Conservation (phyloP, 1,140 invertebrate species). For the Drosophila auraria region DNA sequence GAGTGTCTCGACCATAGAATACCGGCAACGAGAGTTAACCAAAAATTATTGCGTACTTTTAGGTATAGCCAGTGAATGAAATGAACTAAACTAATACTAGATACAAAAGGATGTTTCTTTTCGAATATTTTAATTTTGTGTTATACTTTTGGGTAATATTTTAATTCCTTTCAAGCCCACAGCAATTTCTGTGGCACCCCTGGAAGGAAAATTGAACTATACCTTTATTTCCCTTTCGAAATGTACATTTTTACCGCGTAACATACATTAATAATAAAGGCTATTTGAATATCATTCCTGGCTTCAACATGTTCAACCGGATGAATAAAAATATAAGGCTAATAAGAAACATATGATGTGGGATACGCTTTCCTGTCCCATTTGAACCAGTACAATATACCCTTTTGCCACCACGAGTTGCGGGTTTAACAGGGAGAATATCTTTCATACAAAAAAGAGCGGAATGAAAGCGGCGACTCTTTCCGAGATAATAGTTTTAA, state of each 20-base stretch:
- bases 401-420: background rate
- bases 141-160: background rate
- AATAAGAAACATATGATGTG: slow-evolving; percentile 8
- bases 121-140: background rate
- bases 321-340: background rate
- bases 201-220: too few species aligned
- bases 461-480: slow-evolving; percentile 24
- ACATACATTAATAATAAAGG: background rate
- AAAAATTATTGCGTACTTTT: background rate
- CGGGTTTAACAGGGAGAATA: slow-evolving; percentile 14
- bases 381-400: slow-evolving; percentile 12
- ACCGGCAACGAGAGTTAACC: background rate
- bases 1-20: background rate
- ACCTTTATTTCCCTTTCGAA: too few species aligned
- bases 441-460: background rate
- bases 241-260: too few species aligned
- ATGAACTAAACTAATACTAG: too few species aligned
- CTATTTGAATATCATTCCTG: too few species aligned
- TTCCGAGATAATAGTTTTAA: slow-evolving; percentile 72
- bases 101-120: too few species aligned
- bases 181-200: background rate
- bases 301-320: background rate
- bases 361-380: background rate
- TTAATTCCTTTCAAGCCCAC: background rate
- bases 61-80: too few species aligned